phyloP scores from a whole-genome alignment of 2,113 vertebrate species.

The Chaenocephalus aceratus region DNA sequence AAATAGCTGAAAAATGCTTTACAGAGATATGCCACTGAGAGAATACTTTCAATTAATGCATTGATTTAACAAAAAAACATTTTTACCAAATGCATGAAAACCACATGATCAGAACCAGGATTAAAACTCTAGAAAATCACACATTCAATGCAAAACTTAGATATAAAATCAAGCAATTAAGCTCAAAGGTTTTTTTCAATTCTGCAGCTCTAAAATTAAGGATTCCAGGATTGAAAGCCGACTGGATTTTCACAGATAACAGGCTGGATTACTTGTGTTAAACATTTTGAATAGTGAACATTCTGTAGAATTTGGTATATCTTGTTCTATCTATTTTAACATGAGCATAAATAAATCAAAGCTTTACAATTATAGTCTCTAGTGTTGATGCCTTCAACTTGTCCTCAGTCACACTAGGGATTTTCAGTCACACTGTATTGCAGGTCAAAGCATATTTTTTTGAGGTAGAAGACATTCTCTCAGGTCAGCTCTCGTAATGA shows the following conservation, averaged over 20 bases:
- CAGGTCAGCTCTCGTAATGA: background rate
- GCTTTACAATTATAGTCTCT: background rate
- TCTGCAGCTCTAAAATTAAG: background rate
- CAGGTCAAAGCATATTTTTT: background rate
- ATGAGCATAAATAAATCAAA: background rate
- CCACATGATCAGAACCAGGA: background rate
- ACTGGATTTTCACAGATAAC: background rate
- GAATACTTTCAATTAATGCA: slow-evolving; percentile 27
- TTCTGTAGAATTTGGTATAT: background rate
- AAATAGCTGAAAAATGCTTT: slow-evolving; percentile 66
- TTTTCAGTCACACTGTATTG: background rate
- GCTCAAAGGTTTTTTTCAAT: background rate
- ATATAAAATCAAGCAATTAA: background rate
- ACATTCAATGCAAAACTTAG: background rate
- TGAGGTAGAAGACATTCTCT: slow-evolving; percentile 19
- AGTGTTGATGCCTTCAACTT: background rate
- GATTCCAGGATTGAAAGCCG: background rate
- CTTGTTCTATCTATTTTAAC: background rate
- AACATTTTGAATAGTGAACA: background rate
- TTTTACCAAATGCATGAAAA: slow-evolving; percentile 40
- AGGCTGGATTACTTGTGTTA: background rate
- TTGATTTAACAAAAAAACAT: slow-evolving; percentile 12
- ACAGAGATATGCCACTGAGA: slow-evolving; percentile 39
- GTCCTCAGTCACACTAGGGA: background rate
- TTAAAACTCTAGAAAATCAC: slow-evolving; percentile 8